Percentiles rank a stretch among this genome's conserved stretches.
These are phyloP conservation scores for Ectropis grisescens DNA, from an alignment of 1,140 invertebrate species.

Conservation along the genomic window DNA sequence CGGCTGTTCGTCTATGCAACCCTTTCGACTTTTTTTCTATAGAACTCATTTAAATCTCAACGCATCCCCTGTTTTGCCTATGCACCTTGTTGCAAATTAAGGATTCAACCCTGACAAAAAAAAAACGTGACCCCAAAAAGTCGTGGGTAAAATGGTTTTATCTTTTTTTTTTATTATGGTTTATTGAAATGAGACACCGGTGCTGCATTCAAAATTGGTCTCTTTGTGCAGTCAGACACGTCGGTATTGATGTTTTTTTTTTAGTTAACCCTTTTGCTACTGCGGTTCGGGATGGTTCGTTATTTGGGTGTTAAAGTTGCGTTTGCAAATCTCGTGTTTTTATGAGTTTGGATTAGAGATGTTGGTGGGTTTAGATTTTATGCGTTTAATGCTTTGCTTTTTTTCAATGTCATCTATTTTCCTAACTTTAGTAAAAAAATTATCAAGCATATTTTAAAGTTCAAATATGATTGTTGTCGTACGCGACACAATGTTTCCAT, in stretches of 20 bases:
- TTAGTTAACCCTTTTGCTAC: conserved; percentile 26
- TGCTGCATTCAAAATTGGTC: conserved; percentile 57
- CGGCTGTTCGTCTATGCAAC: conserved; percentile 16
- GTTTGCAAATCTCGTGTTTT: too few species aligned
- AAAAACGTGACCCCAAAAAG: conserved; percentile 62
- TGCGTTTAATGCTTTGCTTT: too few species aligned
- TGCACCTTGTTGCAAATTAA: conserved; percentile 69
- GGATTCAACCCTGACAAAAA: conserved; percentile 50
- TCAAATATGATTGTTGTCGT: too few species aligned
- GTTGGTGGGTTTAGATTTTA: too few species aligned
- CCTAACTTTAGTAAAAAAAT: too few species aligned
- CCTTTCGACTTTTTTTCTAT: conserved; percentile 49
- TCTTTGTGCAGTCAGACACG: conserved; percentile 44
- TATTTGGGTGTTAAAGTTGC: conserved; percentile 41
- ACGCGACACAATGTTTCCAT: too few species aligned
- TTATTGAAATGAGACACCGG: conserved; percentile 67
- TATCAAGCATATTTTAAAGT: too few species aligned
- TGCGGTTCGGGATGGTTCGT: conserved; percentile 44
- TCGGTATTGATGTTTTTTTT: conserved; percentile 21
- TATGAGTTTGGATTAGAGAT: too few species aligned
- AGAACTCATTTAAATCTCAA: conserved; percentile 57
- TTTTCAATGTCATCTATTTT: too few species aligned
- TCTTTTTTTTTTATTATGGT: conserved; percentile 53
- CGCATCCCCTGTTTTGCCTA: conserved; percentile 39
- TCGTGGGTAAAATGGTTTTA: conserved; percentile 62